These are phyloP conservation scores for Ormyrus thymus DNA, from an alignment of 2,888 invertebrate genomes.

Conservation along the genomic window DNA sequence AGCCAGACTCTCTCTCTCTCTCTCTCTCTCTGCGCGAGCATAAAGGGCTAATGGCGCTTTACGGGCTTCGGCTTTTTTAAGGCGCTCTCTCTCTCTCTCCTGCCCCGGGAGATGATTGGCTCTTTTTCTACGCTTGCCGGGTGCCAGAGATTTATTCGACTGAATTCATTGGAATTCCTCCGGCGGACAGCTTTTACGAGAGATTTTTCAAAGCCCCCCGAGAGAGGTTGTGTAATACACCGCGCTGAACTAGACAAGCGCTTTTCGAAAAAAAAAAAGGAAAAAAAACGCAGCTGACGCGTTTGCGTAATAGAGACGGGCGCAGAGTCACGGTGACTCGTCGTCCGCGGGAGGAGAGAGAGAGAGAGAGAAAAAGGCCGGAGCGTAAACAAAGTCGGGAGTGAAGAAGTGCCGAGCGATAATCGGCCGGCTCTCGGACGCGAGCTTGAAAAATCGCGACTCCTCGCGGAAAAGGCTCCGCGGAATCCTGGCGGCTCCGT, in stretches of 20 bases:
- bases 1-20: background rate
- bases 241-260: background rate
- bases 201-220: background rate
- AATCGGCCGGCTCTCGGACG: constrained; percentile 12
- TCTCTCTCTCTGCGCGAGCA: constrained; percentile 1
- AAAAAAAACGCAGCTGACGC: constrained; percentile 28
- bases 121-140: constrained; percentile 2
- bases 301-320: constrained; percentile 46
- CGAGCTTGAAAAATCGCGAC: too few species aligned
- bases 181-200: too few species aligned
- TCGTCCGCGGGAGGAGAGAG: constrained; percentile 17
- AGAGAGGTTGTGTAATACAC: background rate
- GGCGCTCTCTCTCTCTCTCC: constrained; percentile 6
- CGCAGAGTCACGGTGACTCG: constrained; percentile 36
- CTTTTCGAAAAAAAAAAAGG: background rate
- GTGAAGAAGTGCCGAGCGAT: constrained; percentile 26
- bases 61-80: constrained; percentile 21
- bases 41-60: constrained; percentile 51
- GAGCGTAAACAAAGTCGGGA: background rate
- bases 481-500: background rate
- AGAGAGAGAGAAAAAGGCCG: background rate
- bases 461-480: too few species aligned
- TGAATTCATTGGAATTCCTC: constrained; percentile 14
- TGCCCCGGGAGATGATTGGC: constrained; percentile 44
- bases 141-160: constrained; percentile 26